Evolutionary conservation across 2,888 invertebrate genomes (phyloP).

Genomic region (Marasmarcha lunaedactyla): DNA sequence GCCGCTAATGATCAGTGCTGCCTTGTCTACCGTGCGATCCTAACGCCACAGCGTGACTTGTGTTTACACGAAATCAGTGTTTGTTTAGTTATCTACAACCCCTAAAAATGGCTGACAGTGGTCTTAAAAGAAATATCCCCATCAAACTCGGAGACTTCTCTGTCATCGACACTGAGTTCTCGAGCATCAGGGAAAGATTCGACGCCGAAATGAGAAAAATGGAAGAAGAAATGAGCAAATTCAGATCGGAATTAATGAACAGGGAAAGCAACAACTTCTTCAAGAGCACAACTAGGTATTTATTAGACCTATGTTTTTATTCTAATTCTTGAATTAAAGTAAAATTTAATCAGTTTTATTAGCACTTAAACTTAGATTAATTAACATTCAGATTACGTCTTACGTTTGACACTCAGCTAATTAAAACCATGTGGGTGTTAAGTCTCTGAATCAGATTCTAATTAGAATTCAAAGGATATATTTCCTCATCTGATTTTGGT

Average conservation of each 20-base stretch:
- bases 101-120: constrained; percentile 83
- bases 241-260: constrained; percentile 92
- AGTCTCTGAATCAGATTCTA: constrained; percentile 1
- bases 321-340: background rate
- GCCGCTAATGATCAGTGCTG: constrained; percentile 66
- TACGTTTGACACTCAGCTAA: background rate
- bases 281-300: constrained; percentile 88
- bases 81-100: constrained; percentile 60
- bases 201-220: constrained; percentile 98
- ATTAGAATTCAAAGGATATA: constrained; percentile 3
- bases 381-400: background rate
- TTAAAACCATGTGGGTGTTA: background rate
- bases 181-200: constrained; percentile 94
- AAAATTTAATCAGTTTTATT: background rate
- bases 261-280: constrained; percentile 93
- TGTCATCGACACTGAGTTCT: constrained; percentile 96
- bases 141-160: constrained; percentile 94
- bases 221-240: constrained; percentile 98
- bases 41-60: constrained; percentile 40
- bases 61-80: constrained; percentile 64
- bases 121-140: constrained; percentile 89
- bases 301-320: constrained; percentile 23
- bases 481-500: background rate
- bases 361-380: background rate
- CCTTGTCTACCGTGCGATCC: constrained; percentile 55